Conservation (phyloP, 2,797 vertebrate species). For the Alfaro cultratus region DNA sequence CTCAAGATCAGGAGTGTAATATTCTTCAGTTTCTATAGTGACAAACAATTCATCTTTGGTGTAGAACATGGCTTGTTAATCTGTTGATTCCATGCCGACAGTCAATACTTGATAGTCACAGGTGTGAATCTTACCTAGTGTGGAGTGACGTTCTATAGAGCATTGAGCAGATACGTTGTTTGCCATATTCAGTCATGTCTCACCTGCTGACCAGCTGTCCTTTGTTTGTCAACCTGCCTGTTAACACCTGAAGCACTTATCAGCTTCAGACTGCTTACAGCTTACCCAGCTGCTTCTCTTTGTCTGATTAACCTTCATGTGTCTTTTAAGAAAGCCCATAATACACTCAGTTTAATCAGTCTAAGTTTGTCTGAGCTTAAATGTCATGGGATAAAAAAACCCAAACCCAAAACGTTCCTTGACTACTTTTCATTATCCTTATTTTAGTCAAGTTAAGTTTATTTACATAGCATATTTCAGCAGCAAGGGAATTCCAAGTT, state of each 20-base stretch:
- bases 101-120: neutral
- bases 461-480: too few species aligned
- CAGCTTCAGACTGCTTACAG: constrained; percentile 14
- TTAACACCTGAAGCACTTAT: constrained; percentile 47
- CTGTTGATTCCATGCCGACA: neutral
- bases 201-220: constrained; percentile 15
- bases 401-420: neutral
- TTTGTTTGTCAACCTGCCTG: neutral
- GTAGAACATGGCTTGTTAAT: neutral
- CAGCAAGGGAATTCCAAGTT: too few species aligned
- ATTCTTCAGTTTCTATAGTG: constrained; percentile 21
- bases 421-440: neutral
- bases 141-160: neutral
- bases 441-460: neutral
- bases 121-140: neutral
- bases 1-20: neutral
- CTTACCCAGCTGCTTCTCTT: constrained; percentile 11
- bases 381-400: neutral
- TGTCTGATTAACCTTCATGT: constrained; percentile 6
- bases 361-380: neutral
- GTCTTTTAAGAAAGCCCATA: neutral
- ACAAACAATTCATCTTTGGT: neutral
- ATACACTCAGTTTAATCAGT: neutral
- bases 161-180: constrained; percentile 11
- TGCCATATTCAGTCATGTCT: neutral